Percentiles rank a stretch among this genome's conserved stretches.
phyloP scores from a whole-genome alignment of 2,113 vertebrate genomes.

The Australoheros scitulus region DNA sequence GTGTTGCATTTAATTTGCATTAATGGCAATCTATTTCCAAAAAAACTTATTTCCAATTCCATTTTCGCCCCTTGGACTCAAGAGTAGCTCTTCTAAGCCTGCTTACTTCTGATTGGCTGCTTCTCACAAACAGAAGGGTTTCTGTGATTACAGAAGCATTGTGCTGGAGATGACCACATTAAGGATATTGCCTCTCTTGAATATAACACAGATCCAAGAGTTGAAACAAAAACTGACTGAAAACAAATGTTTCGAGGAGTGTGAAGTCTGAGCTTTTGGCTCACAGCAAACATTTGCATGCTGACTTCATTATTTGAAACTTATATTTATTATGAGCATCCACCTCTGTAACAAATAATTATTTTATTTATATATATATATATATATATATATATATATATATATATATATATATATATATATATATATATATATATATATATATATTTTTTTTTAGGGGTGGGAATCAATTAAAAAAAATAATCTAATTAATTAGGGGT shows the following conservation, averaged over 20 bases:
- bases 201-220: not conserved
- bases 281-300: not conserved
- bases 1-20: too few relatives aligned
- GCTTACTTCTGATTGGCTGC: not conserved
- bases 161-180: not conserved
- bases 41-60: too few relatives aligned
- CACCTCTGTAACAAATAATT: not conserved
- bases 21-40: too few relatives aligned
- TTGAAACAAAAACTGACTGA: not conserved
- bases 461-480: too few relatives aligned
- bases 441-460: too few relatives aligned
- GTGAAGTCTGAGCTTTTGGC: not conserved
- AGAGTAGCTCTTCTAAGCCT: not conserved
- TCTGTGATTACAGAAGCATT: not conserved
- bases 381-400: too few relatives aligned
- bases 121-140: not conserved
- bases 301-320: not conserved
- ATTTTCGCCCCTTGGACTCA: not conserved
- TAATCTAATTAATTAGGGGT: too few relatives aligned
- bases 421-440: too few relatives aligned
- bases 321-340: not conserved
- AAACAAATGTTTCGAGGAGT: not conserved
- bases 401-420: too few relatives aligned
- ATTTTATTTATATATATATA: too few relatives aligned
- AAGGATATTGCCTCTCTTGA: not conserved